Evolutionary conservation across 2,888 invertebrate species (phyloP), one percentile per base, ranked within the genome.

Genomic region (Cynaeus angustus): DNA sequence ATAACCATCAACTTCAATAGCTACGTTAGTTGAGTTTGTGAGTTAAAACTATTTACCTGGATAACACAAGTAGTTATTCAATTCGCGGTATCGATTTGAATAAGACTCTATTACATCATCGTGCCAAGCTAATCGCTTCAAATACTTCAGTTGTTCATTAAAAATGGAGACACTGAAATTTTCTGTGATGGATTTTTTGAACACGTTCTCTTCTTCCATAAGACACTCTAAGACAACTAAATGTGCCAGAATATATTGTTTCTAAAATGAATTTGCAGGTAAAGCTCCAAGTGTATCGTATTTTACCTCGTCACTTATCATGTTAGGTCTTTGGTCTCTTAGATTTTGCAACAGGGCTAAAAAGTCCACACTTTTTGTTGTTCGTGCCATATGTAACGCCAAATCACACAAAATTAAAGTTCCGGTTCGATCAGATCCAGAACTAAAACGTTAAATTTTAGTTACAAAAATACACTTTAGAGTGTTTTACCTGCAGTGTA

Each of bases 351-450:
- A 21, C n/a, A 56, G 43, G 3, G 41, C 4, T 7, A 38, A 56
- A 43, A 56, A 56, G 38, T 56, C 26, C 13, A 56, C 43, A 26
- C 26, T 13, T 6, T 43, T 10, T 41, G 8, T 37, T 14, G 41
- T 26, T 21, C 26, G 6, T 2, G 28, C 56, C 41, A 58, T 58
- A 26, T 58, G 38, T 12, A 58, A 9, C 0, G 56, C 56, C 10
- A 56, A 56, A 10, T 56, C 56, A 21, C 56, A 56, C 14, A 56
- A 26, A 43, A 56, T 56, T 21, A 56, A 43, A 41, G 41, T 41
- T 43, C 56, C 41, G 13, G 56, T 56, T 14, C 56, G 16, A 41
- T 41, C 41, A 16, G 21, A 7, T 12, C 56, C 56, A 16, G 56
- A 41, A 56, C 56, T 56, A 16, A 41, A 56, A 56, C 12, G 21